Evolutionary conservation across 2,797 vertebrate species (phyloP).

Genomic region (Neosilurus hyrtlii): DNA sequence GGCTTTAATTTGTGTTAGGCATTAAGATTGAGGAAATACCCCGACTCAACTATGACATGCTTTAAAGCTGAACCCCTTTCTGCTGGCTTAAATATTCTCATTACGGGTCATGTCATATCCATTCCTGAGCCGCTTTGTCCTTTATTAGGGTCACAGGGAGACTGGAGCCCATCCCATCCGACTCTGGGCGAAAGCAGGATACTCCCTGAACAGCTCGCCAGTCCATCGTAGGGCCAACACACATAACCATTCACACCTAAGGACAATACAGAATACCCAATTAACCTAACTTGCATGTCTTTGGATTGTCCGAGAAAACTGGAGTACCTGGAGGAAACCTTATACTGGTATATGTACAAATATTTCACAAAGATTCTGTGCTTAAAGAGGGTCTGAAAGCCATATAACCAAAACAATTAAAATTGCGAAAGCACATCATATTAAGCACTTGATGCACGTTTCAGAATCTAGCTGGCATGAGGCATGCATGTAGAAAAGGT

Average conservation of each 20-base stretch:
- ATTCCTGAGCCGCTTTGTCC: too few species aligned
- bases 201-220: too few species aligned
- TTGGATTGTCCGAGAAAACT: too few species aligned
- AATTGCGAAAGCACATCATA: conserved; percentile 53
- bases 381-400: background rate
- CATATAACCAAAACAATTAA: background rate
- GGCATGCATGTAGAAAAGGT: conserved; percentile 38
- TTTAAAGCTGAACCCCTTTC: conserved; percentile 18
- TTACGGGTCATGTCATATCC: too few species aligned
- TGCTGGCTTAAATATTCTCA: background rate
- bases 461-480: conserved; percentile 57
- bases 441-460: conserved; percentile 35
- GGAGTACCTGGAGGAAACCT: too few species aligned
- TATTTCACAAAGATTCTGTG: background rate
- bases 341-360: background rate
- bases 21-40: background rate
- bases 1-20: conserved; percentile 22
- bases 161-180: too few species aligned
- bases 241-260: too few species aligned
- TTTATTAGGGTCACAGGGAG: too few species aligned
- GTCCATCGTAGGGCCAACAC: too few species aligned
- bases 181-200: too few species aligned
- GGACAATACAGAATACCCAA: too few species aligned
- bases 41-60: background rate
- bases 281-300: too few species aligned